Conservation (phyloP, 2,113 vertebrate species). For the Ploceus nigricollis region DNA sequence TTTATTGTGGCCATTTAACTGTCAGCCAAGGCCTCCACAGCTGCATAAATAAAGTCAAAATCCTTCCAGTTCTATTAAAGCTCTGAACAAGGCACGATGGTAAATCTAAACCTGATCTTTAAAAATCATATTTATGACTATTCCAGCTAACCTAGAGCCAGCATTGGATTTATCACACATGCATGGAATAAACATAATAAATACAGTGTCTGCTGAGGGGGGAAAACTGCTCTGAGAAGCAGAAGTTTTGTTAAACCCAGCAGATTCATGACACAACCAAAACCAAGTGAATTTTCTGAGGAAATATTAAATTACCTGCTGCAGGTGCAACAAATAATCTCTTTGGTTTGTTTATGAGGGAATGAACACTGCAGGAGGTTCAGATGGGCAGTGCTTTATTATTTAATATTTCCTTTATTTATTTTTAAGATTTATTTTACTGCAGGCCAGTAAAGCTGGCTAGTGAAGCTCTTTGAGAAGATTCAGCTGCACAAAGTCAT, state of each 20-base stretch:
- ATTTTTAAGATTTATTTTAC: background rate
- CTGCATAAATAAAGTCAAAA: background rate
- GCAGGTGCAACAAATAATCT: background rate
- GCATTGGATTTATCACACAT: background rate
- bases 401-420: background rate
- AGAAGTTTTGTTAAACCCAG: background rate
- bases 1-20: constrained; percentile 12
- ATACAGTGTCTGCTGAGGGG: background rate
- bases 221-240: background rate
- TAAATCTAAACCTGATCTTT: background rate
- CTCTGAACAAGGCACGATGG: background rate
- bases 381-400: background rate
- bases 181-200: background rate
- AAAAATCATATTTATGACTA: background rate
- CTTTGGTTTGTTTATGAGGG: background rate
- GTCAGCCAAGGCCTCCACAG: background rate
- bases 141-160: background rate
- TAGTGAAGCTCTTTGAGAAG: background rate
- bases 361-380: background rate
- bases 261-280: background rate
- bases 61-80: background rate
- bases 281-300: background rate
- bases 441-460: background rate
- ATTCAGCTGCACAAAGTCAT: background rate
- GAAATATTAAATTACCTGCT: background rate